Percentiles rank a stretch among this genome's conserved stretches.
These are phyloP conservation scores for Drosophila pseudotalamancana DNA, from an alignment of 2,888 invertebrate species.

Conservation along the genomic window DNA sequence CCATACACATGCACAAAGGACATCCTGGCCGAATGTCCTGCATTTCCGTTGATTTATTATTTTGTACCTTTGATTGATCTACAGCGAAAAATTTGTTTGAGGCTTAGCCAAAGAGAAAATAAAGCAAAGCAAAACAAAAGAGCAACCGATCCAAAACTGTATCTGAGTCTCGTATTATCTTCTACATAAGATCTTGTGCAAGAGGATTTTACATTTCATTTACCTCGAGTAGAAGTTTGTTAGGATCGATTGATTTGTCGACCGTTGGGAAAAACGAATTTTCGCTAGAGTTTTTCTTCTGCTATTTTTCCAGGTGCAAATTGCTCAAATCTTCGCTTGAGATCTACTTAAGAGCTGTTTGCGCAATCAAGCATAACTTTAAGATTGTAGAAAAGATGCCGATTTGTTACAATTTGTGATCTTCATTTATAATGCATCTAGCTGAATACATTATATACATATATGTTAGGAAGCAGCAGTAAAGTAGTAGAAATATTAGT, in stretches of 20 bases:
- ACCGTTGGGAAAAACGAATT: conserved; percentile 33
- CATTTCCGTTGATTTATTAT: conserved; percentile 59
- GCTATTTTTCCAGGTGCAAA: conserved; percentile 35
- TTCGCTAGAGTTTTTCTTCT: conserved; percentile 24
- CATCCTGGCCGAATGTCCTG: conserved; percentile 48
- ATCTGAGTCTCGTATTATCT: conserved; percentile 15
- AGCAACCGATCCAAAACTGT: conserved; percentile 11
- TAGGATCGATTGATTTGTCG: conserved; percentile 46
- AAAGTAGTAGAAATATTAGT: background rate
- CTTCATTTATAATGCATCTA: too few species aligned
- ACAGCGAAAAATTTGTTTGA: conserved; percentile 62
- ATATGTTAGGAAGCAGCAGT: too few species aligned
- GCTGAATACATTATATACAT: background rate
- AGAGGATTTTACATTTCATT: conserved; percentile 63
- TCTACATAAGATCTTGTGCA: conserved; percentile 34
- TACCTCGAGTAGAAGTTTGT: conserved; percentile 31
- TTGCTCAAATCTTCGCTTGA: conserved; percentile 31
- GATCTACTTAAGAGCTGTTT: conserved; percentile 11
- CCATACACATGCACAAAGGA: conserved; percentile 23
- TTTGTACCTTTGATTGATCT: conserved; percentile 62
- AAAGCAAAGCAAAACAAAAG: conserved; percentile 5
- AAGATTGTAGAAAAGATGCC: too few species aligned
- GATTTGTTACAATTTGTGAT: too few species aligned
- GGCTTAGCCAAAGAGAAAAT: conserved; percentile 51
- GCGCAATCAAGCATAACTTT: conserved; percentile 4